A percentile compares a stretch with the other conserved stretches of the same genome.
These are phyloP conservation scores for Serilophus lunatus DNA, from an alignment of 2,113 vertebrate species.

Conservation along the genomic window DNA sequence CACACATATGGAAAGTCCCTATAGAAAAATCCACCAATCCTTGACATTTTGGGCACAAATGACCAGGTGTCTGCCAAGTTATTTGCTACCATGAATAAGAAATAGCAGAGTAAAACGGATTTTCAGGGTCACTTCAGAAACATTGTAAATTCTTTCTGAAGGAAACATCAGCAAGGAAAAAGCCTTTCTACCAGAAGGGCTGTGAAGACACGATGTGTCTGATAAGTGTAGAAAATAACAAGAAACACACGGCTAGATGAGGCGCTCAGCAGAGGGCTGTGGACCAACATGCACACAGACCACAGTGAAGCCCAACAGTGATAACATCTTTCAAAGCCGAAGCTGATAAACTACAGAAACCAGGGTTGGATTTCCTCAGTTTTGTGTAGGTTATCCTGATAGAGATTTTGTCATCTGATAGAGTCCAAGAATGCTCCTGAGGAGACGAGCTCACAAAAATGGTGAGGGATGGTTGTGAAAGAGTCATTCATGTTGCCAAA, in stretches of 20 bases:
- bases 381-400: not conserved
- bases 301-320: not conserved
- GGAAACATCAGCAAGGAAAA: not conserved
- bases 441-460: not conserved
- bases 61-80: not conserved
- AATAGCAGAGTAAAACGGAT: not conserved
- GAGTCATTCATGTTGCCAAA: not conserved
- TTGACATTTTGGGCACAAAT: not conserved
- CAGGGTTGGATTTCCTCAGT: not conserved
- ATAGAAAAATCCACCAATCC: not conserved
- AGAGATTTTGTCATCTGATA: not conserved
- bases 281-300: not conserved
- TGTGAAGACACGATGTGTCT: not conserved
- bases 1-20: not conserved
- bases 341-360: not conserved
- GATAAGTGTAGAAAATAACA: not conserved
- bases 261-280: not conserved
- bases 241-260: not conserved
- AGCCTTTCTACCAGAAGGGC: not conserved
- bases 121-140: not conserved
- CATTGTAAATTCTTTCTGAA: not conserved
- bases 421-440: not conserved
- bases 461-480: not conserved
- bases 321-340: not conserved
- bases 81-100: not conserved